Evolutionary conservation across 2,888 invertebrate species (phyloP), one percentile per base, ranked within the genome.

Genomic region (Archips crataeganus): DNA sequence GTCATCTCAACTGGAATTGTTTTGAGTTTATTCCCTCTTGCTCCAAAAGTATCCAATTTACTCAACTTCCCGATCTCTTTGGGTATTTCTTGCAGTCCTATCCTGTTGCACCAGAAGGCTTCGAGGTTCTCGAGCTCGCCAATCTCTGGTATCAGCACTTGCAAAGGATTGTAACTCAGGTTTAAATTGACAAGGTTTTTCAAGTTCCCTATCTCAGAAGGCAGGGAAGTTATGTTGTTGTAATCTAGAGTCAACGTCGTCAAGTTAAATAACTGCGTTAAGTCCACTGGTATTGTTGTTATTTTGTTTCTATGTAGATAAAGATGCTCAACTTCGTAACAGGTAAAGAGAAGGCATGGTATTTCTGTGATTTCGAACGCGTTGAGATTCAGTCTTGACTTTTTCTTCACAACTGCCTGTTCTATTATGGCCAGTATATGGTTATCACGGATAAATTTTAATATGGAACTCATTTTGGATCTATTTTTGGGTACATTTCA

Each of bases 371-470:
- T 95, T 91, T 96, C 96, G 81, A 95, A 96, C 76, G 95, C 95
- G 78, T 96, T 96, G 74, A 97, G 88, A 88, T 95, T 95, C 77
- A 97, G 89, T 75, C 95, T 93, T 71, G 95, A 95, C 59, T 95
- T 94, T 85, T 95, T 96, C 81, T 95, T 95, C 47, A 89, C 89
- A 73, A 95, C 92, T 10, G 95, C 96, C 82, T 95, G 95, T 90
- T 97, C 96, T 80, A 97, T 96, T 79, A 96, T 94, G 51, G 96
- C 96, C 81, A 96, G 85, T 83, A 96, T 95, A 82, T 96, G 96
- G 85, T 96, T 96, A 88, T 95, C 95, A 88, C 96, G 96, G 82
- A 96, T 95, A 88, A 96, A 96, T 89, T 96, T 95, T 87, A 96
- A 95, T 82, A 96, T 94, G 82, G 94, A 95, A 93, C 96, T 96